phyloP scores from a whole-genome alignment of 1,140 invertebrate species.

The Asbolus verrucosus region DNA sequence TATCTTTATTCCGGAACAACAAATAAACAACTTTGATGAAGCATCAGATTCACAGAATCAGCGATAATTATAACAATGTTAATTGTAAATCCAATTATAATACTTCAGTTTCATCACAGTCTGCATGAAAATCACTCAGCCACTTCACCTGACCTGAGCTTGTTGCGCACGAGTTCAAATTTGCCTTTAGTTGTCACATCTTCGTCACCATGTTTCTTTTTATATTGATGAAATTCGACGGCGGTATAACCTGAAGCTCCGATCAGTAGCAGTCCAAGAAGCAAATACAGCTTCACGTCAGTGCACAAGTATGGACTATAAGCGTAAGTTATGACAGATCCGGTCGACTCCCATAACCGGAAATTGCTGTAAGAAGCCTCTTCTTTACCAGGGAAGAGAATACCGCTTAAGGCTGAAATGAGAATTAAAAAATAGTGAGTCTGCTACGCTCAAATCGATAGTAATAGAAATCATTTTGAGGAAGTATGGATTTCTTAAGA shows the following conservation, averaged over 20 bases:
- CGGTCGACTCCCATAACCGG: conserved; percentile 90
- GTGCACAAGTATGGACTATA: conserved; percentile 84
- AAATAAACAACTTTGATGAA: no score
- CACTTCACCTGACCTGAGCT: conserved; percentile 49
- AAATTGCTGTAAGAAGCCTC: conserved; percentile 96
- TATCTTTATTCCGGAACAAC: no score
- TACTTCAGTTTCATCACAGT: conserved; percentile 31
- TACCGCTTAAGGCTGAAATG: conserved; percentile 85
- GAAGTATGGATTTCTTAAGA: no score
- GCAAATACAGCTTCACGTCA: conserved; percentile 78
- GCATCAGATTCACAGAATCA: conserved; percentile 4
- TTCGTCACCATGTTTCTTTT: conserved; percentile 16
- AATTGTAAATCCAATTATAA: neutral
- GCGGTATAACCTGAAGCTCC: conserved; percentile 79
- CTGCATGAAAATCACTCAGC: conserved; percentile 47
- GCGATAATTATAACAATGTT: neutral
- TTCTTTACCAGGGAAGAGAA: conserved; percentile 86
- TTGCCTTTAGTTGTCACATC: conserved; percentile 31
- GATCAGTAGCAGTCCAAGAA: conserved; percentile 78
- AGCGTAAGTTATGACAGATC: conserved; percentile 87
- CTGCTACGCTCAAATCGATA: no score
- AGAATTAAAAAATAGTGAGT: no score
- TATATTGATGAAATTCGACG: conserved; percentile 52
- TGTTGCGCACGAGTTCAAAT: conserved; percentile 50
- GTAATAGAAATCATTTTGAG: no score